Base-by-base conservation (phyloP, 2,113 vertebrate species). In the Heteronetta atricapilla region DNA sequence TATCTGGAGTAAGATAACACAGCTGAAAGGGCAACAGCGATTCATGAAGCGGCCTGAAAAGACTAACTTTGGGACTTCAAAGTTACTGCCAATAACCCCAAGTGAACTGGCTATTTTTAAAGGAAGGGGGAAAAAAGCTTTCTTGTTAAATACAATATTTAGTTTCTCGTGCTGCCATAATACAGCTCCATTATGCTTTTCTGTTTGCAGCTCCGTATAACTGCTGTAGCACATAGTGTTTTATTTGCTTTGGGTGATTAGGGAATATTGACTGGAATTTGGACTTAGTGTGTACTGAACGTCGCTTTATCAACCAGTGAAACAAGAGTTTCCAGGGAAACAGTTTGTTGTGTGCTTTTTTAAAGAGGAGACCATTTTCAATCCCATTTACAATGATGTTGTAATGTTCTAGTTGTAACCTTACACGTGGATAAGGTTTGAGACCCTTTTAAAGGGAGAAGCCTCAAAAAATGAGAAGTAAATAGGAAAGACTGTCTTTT, bases 201-300 rank as follows among this genome's bases (percentile, higher is more conserved):
- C 53, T 64, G 7, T 53, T 50, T 62, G 67, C 36, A 84, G 44
- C 70, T 86, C 19, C 64, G n/a, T 78, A 11, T 48, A 67, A 82
- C 58, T 48, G 67, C 76, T 92, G 20, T 5, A 91, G 64, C 46
- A 53, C 58, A 88, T 78, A 53, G 50, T 72, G 48, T 69, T 92
- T 53, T 91, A 84, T 95, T 95, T 97, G 73, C n/a, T 75, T 69
- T 84, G 42, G 55, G 25, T 89, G 74, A 73, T 96, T 75, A 89
- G 77, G 66, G 90, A 84, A 85, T 92, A 76, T 2, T 69, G 93
- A 58, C 36, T 93, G 74, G 70, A 93, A 44, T 88, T 93, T 88
- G 88, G 53, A 90, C 77, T 56, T 82, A 34, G 20, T 67, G 44
- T 69, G 62, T 78, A 50, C 80, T 88, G 60, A 81, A 94, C 87